phyloP scores from a whole-genome alignment of 2,888 invertebrate genomes.

The Oxyteleia sp. region DNA sequence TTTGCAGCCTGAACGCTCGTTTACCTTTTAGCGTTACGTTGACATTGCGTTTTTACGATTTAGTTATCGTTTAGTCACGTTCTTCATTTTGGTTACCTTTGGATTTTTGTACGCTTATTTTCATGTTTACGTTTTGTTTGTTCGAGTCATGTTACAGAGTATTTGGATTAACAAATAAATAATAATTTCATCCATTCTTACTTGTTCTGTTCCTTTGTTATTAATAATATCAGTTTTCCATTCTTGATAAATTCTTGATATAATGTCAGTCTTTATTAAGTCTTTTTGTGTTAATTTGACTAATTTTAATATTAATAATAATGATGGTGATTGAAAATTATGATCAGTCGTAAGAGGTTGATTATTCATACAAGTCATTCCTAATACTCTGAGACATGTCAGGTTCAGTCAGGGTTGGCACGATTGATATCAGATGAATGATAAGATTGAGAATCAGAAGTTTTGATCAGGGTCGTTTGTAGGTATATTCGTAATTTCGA shows the following conservation, averaged over 20 bases:
- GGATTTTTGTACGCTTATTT: constrained; percentile 69
- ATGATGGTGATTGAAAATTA: constrained; percentile 17
- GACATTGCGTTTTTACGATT: constrained; percentile 52
- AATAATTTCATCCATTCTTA: no score
- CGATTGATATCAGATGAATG: no score
- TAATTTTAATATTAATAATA: no score
- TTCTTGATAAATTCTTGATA: no score
- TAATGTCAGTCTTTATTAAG: no score
- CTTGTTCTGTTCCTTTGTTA: no score
- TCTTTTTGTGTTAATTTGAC: no score
- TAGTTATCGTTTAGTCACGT: constrained; percentile 32
- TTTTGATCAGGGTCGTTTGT: no score
- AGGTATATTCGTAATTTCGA: no score
- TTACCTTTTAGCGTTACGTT: constrained; percentile 63
- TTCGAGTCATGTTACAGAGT: constrained; percentile 79
- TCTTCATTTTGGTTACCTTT: constrained; percentile 58
- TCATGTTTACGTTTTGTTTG: constrained; percentile 51
- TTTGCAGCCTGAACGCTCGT: constrained; percentile 76
- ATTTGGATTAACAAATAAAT: constrained; percentile 72
- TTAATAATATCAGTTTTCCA: no score
- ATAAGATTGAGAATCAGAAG: no score
- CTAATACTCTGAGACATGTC: constrained; percentile 56
- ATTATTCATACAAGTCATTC: not conserved
- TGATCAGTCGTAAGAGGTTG: no score
- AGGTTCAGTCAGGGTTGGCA: constrained; percentile 51